Evolutionary conservation across 2,888 invertebrate species (phyloP), one percentile per base, ranked within the genome.

Genomic region (Sphaerophoria rueppellii): DNA sequence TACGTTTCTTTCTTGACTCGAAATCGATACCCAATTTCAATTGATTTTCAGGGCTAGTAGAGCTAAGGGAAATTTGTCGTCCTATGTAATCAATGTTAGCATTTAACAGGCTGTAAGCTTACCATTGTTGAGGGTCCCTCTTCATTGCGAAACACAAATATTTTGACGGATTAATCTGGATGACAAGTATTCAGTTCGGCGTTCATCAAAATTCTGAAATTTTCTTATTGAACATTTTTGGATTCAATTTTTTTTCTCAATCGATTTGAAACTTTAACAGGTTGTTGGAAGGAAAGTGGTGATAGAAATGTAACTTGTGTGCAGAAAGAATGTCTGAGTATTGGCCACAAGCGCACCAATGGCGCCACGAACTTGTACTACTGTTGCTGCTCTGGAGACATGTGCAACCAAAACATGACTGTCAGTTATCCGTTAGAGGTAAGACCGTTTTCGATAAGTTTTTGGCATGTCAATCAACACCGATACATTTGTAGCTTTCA

Each of bases 321-420:
- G 63, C 91, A 92, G 75, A 88, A 91, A 0, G 91, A 93, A 85
- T 95, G 95, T 88, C 91, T 95, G 89, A 90, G 95, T 87, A 92
- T 93, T 87, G 90, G 93, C 89, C 91, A 94, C 89, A 91, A 90
- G 3, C 61, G 67, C 6, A 74, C 93, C 86, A 89, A 94, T 37
- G 74, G 82, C 1, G 60, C 73, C 12, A 24, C 54, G 34, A 14
- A 93, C 92, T 87, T 95, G 94, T 80, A 95, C 94, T 91, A 97
- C 95, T 92, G 98, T 89, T 98, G 98, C 90, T 98, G 98, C 89
- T 94, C 94, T 5, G 95, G 95, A 3, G 93, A 95, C 88, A 93
- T 94, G 89, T 98, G 98, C 91, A 98, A 98, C 91, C 93, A 93
- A 12, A 89, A 92, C 69, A 89, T 91, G 52, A 83, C 90, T 0